These are phyloP conservation scores for Drosophila mercatorum DNA, from an alignment of 2,888 invertebrate species.

Conservation along the genomic window DNA sequence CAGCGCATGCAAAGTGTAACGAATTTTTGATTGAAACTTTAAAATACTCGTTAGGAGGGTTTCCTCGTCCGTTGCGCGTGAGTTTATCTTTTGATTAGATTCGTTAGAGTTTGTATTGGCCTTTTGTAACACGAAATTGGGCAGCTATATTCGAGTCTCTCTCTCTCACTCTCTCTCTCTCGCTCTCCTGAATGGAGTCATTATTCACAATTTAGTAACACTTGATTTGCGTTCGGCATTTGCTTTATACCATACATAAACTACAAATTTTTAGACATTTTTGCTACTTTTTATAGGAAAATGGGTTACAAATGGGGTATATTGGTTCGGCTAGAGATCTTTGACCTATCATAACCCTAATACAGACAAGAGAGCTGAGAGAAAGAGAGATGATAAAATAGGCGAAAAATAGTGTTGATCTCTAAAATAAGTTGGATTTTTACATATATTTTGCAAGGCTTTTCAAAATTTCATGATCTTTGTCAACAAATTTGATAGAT, in stretches of 20 bases:
- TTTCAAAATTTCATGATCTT: too few relatives aligned
- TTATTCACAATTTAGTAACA: constrained; percentile 81
- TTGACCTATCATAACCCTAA: too few relatives aligned
- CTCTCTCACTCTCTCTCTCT: constrained; percentile 1
- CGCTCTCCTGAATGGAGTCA: constrained; percentile 61
- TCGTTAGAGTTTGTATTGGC: constrained; percentile 75
- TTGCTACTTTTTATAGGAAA: constrained; percentile 31
- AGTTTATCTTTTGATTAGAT: constrained; percentile 80
- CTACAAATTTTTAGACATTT: constrained; percentile 64
- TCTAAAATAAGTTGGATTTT: too few relatives aligned
- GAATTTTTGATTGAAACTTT: constrained; percentile 80
- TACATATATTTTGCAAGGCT: too few relatives aligned
- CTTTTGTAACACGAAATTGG: constrained; percentile 67
- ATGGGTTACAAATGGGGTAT: not conserved
- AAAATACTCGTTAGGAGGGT: constrained; percentile 77
- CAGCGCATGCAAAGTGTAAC: constrained; percentile 70
- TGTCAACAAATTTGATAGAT: too few relatives aligned
- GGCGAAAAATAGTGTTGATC: too few relatives aligned
- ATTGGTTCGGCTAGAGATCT: not conserved
- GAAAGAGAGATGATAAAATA: too few relatives aligned
- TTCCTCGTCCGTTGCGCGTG: constrained; percentile 67
- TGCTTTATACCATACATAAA: constrained; percentile 40
- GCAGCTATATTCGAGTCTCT: constrained; percentile 29
- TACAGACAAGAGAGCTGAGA: too few relatives aligned
- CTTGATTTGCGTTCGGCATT: constrained; percentile 77